Evolutionary conservation across 1,140 invertebrate genomes (phyloP), one percentile per base, ranked within the genome.

Genomic region (Nephotettix cincticeps): DNA sequence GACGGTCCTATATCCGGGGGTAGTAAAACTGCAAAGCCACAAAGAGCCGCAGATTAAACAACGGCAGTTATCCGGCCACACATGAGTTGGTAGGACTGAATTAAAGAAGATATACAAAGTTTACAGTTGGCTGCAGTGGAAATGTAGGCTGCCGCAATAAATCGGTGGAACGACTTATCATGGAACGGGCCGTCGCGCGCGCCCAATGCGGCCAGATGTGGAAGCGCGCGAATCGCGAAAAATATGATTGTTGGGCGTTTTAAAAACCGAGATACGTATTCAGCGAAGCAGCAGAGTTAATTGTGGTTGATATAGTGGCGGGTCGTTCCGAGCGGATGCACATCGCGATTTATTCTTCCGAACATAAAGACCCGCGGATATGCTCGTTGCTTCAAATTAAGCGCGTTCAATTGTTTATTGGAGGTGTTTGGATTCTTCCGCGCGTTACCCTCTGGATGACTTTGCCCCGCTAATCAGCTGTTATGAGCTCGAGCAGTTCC

Each of bases 361-460:
- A 29, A 61, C 56, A 61, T 36, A 36, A 61, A 61, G 56, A 61
- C 56, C 56, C 21, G 27, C 56, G 14, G 56, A 61, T 61, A 14
- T 61, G 56, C 56, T 61, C 56, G 56, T 61, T 61, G 14, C 56
- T 61, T 61, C 56, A 61, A 61, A 61, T 61, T 61, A 61, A 61
- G 56, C 56, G 21, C 56, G 56, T 61, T 61, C 56, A 61, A 61
- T 61, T 61, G 56, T 61, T 36, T 61, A 61, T 61, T 61, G 56
- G 56, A 61, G 56, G 56, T 61, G 56, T 61, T 61, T 61, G 56
- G 56, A 61, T 61, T 61, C 56, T 61, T 61, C 56, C 56, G 25
- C 23, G 9, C 27, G 21, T 14, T 29, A 23, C 23, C 4, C 56
- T 61, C 56, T 61, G 23, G 56, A 61, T 61, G 56, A 61, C 56